A percentile compares a stretch with the other conserved stretches of the same genome.
Conservation (phyloP, 2,113 vertebrate genomes). For the Galeopterus variegatus region DNA sequence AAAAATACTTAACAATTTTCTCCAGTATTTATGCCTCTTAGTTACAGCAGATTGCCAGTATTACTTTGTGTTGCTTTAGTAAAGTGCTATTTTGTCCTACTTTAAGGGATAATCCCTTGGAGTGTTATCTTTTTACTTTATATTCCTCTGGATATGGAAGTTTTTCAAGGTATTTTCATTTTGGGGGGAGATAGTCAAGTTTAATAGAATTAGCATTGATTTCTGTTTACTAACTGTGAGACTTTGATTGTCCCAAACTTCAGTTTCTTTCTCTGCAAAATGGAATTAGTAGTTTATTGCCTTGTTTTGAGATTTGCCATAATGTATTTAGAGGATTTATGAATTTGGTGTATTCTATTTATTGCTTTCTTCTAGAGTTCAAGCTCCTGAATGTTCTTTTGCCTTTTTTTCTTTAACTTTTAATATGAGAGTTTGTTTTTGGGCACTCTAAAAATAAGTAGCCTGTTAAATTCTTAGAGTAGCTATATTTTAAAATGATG, state of each 20-base stretch:
- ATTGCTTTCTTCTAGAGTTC: conserved; percentile 4
- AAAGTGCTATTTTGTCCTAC: background rate
- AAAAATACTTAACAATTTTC: background rate
- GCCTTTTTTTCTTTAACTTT: background rate
- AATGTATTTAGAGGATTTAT: conserved; percentile 23
- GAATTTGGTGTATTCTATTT: background rate
- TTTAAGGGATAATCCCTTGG: conserved; percentile 17
- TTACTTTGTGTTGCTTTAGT: conserved; percentile 41
- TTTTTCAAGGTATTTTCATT: conserved; percentile 38
- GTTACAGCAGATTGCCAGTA: background rate
- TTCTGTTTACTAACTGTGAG: background rate
- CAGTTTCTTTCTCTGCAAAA: background rate
- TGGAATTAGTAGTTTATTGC: background rate
- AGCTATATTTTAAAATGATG: background rate
- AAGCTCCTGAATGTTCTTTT: conserved; percentile 15
- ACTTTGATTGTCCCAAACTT: background rate
- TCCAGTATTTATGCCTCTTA: background rate
- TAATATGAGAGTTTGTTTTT: conserved; percentile 19
- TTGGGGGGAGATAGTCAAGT: background rate
- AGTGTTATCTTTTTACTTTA: conserved; percentile 22
- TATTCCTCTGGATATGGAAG: background rate
- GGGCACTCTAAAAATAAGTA: background rate
- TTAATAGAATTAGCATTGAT: conserved; percentile 1
- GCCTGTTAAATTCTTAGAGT: background rate
- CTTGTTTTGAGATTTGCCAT: conserved; percentile 5